Evolutionary conservation across 2,797 vertebrate species (phyloP).

Genomic region (Babyrousa celebensis): DNA sequence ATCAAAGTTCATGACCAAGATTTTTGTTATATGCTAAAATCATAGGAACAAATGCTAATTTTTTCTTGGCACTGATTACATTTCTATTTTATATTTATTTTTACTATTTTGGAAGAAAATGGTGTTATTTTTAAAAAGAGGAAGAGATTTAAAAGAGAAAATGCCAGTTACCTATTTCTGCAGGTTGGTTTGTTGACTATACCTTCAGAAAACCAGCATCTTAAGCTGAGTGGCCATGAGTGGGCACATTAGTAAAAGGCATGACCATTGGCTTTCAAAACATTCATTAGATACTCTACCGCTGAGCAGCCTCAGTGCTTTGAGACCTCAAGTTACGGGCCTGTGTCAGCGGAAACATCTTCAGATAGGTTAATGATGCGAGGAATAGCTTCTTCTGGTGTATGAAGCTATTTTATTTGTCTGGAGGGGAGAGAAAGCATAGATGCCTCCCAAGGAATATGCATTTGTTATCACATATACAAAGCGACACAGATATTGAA

Average conservation of each 20-base stretch:
- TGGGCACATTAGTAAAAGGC: neutral
- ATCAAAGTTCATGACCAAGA: neutral
- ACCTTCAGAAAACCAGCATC: neutral
- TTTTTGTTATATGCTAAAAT: neutral
- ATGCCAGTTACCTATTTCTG: neutral
- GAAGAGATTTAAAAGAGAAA: slow-evolving; percentile 25
- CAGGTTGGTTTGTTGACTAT: neutral
- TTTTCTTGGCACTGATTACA: neutral
- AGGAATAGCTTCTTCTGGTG: neutral
- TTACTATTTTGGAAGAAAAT: slow-evolving; percentile 22
- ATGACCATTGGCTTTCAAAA: neutral
- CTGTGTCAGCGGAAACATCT: neutral
- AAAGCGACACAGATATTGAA: neutral
- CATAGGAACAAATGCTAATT: neutral
- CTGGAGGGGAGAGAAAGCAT: neutral
- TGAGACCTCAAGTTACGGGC: neutral
- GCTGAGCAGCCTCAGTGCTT: neutral
- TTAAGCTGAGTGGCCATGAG: neutral
- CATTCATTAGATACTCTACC: neutral
- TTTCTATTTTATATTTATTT: neutral
- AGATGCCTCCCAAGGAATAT: neutral
- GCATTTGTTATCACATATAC: neutral
- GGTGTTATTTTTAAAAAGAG: neutral
- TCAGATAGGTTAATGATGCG: neutral
- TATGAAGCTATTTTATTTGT: neutral